Evolutionary conservation across 64 coral and sea anemone species (phyloP).

Genomic region (Montipora cactus): DNA sequence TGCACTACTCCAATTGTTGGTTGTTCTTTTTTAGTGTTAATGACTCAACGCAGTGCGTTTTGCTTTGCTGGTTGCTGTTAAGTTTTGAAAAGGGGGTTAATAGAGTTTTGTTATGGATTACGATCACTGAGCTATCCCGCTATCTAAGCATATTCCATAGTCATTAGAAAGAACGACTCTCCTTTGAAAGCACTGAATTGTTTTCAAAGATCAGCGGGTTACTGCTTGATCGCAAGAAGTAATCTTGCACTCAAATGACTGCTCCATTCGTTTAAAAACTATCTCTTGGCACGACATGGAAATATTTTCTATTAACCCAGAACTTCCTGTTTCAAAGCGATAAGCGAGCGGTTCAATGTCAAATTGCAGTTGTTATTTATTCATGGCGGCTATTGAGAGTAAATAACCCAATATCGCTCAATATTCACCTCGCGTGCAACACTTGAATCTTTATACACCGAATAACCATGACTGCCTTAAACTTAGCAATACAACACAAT

Average conservation of each 20-base stretch:
- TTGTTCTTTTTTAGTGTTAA: slow-evolving; percentile 26
- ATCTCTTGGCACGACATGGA: slow-evolving; percentile 21
- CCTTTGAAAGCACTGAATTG: background rate
- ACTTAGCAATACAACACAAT: background rate
- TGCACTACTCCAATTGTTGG: slow-evolving; percentile 23
- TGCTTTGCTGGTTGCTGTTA: background rate
- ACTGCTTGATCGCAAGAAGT: background rate
- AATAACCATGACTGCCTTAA: slow-evolving; percentile 5
- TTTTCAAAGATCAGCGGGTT: slow-evolving; percentile 18
- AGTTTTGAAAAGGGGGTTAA: background rate
- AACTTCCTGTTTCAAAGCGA: slow-evolving; percentile 43
- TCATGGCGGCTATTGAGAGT: slow-evolving; percentile 32
- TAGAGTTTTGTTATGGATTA: background rate
- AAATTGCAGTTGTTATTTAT: slow-evolving; percentile 41
- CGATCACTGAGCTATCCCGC: background rate
- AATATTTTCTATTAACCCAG: slow-evolving; percentile 45
- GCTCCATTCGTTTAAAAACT: slow-evolving; percentile 46
- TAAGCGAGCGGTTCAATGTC: slow-evolving; percentile 41
- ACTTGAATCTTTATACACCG: slow-evolving; percentile 22
- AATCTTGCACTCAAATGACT: slow-evolving; percentile 26
- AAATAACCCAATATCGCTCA: slow-evolving; percentile 32
- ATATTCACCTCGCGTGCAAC: slow-evolving; percentile 45
- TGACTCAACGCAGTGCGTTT: background rate
- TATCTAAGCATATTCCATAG: background rate
- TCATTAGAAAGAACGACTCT: background rate